These are phyloP conservation scores for Typhlomys cinereus DNA, from an alignment of 2,113 vertebrate species.

Conservation along the genomic window DNA sequence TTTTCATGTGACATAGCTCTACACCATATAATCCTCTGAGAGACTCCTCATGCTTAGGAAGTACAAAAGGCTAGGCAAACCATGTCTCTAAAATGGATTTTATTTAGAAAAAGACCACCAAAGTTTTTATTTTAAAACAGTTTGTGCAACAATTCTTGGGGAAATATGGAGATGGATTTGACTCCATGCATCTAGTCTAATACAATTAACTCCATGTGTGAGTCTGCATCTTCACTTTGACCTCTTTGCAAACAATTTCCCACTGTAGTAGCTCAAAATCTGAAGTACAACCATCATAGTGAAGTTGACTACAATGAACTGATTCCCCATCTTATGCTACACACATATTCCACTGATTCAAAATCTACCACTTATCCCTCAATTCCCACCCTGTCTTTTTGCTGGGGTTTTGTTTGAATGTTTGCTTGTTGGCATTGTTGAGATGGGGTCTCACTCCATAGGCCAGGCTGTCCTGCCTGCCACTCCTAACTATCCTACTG, in stretches of 20 bases:
- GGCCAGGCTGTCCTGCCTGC: background rate
- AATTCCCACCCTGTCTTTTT: background rate
- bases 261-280: background rate
- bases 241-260: background rate
- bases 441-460: background rate
- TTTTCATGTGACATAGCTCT: background rate
- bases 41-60: background rate
- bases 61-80: background rate
- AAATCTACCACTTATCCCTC: background rate
- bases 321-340: background rate
- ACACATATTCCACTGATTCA: background rate
- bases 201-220: background rate
- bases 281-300: background rate
- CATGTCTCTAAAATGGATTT: background rate
- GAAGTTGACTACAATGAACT: background rate
- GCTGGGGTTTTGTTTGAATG: too few species aligned
- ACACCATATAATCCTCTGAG: background rate
- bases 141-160: background rate
- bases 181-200: background rate
- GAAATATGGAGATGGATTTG: too few species aligned
- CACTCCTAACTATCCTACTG: background rate
- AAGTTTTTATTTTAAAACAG: background rate
- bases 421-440: background rate
- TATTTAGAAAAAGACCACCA: background rate
- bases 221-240: background rate